phyloP scores from a whole-genome alignment of 1,140 invertebrate genomes.

The Ganaspis sp. region DNA sequence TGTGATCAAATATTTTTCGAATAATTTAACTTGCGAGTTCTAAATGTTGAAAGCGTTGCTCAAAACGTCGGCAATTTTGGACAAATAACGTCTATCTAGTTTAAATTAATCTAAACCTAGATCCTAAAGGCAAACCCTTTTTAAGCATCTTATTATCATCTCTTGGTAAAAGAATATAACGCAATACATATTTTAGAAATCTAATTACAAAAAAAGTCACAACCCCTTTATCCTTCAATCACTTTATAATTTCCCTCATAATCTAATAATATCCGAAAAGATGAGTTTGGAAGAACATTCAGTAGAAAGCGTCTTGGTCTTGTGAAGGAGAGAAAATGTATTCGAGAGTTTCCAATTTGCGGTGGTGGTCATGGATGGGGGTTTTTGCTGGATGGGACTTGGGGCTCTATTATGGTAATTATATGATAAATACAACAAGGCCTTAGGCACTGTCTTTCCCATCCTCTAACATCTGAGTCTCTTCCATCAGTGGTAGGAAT shows the following conservation, averaged over 20 bases:
- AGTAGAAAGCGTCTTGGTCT: not conserved
- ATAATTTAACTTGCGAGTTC: no score
- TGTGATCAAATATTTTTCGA: no score
- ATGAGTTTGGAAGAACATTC: constrained; percentile 6
- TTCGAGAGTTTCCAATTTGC: constrained; percentile 74
- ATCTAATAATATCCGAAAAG: constrained; percentile 23
- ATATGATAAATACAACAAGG: constrained; percentile 77
- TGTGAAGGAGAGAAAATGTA: constrained; percentile 39
- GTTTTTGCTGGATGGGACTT: constrained; percentile 54
- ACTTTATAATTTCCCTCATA: constrained; percentile 1
- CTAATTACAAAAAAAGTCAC: not conserved
- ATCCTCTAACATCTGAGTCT: constrained; percentile 57
- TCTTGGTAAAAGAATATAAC: not conserved
- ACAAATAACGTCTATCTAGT: no score
- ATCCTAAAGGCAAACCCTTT: no score
- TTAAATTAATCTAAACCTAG: no score
- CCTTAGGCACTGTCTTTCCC: constrained; percentile 69
- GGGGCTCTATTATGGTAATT: constrained; percentile 76
- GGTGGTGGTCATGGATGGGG: constrained; percentile 62
- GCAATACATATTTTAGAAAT: not conserved
- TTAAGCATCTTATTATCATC: no score
- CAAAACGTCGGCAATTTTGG: no score
- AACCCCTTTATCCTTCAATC: constrained; percentile 14
- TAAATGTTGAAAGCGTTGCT: no score
- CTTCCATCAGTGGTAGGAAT: constrained; percentile 69